Percentiles rank a stretch among this genome's conserved stretches.
phyloP scores from a whole-genome alignment of 2,888 invertebrate genomes.

The Vandiemenella viatica region DNA sequence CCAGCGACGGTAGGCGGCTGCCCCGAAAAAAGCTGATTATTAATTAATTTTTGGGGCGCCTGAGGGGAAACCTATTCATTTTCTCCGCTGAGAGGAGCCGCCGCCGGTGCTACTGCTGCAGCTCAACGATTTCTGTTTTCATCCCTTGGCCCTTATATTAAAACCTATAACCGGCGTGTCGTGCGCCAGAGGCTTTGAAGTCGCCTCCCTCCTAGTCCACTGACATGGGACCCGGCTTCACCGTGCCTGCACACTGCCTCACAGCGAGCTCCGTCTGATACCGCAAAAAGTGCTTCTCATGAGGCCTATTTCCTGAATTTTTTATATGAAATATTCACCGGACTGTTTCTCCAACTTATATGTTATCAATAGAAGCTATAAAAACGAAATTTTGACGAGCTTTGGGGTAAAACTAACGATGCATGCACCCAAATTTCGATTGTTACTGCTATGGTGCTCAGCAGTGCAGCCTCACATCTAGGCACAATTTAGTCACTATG shows the following conservation, averaged over 20 bases:
- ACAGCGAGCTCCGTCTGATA: background rate
- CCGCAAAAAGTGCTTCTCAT: too few relatives aligned
- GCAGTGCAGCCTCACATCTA: too few relatives aligned
- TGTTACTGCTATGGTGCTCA: too few relatives aligned
- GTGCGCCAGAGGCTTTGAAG: background rate
- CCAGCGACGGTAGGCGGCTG: too few relatives aligned
- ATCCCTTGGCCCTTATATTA: constrained; percentile 1
- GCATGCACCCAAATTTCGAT: too few relatives aligned
- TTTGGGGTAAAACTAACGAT: too few relatives aligned
- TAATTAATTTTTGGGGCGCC: constrained; percentile 15
- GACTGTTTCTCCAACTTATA: too few relatives aligned
- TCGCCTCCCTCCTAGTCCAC: background rate
- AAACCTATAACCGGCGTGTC: background rate
- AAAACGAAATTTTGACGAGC: too few relatives aligned
- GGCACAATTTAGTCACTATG: too few relatives aligned
- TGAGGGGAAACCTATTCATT: constrained; percentile 15
- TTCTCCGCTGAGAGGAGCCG: constrained; percentile 11
- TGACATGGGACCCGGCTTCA: background rate
- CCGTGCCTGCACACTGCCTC: background rate
- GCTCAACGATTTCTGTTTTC: constrained; percentile 6
- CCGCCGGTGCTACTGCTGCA: background rate
- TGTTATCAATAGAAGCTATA: too few relatives aligned
- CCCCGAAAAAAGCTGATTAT: constrained; percentile 11
- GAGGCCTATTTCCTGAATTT: too few relatives aligned
- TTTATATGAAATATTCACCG: too few relatives aligned